phyloP scores from a whole-genome alignment of 2,113 vertebrate genomes.

The Prionailurus viverrinus region DNA sequence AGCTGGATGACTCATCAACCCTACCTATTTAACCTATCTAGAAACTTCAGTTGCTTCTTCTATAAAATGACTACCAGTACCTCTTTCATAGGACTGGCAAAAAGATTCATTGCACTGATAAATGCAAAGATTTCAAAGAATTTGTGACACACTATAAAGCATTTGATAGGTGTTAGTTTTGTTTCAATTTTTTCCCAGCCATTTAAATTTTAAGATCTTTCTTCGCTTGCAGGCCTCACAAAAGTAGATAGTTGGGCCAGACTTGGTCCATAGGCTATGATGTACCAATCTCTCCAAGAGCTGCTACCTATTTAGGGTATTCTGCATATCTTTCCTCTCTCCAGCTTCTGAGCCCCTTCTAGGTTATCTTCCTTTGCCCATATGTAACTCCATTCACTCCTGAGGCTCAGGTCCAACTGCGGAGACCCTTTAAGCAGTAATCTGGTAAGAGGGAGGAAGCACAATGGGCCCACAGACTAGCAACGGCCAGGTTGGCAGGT shows the following conservation, averaged over 20 bases:
- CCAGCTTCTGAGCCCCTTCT: neutral
- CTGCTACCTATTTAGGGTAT: neutral
- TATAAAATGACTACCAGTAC: neutral
- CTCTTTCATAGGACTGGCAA: neutral
- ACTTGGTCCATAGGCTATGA: neutral
- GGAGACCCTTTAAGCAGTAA: neutral
- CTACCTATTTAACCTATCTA: neutral
- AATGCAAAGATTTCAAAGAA: neutral
- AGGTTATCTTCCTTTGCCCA: neutral
- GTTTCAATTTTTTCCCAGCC: neutral
- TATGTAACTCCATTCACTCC: neutral
- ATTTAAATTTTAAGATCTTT: neutral
- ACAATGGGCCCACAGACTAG: neutral
- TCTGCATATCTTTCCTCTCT: neutral
- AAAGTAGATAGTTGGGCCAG: neutral
- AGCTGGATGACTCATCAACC: neutral
- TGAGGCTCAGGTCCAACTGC: neutral
- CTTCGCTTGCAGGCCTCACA: neutral
- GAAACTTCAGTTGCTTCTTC: neutral
- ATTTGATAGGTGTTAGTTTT: neutral
- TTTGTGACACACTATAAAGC: neutral
- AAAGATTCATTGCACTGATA: neutral
- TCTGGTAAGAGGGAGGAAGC: neutral
- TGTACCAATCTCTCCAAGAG: neutral
- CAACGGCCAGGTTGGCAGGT: neutral